Evolutionary conservation across 2,797 vertebrate species (phyloP).

Genomic region (Pipistrellus pygmaeus): DNA sequence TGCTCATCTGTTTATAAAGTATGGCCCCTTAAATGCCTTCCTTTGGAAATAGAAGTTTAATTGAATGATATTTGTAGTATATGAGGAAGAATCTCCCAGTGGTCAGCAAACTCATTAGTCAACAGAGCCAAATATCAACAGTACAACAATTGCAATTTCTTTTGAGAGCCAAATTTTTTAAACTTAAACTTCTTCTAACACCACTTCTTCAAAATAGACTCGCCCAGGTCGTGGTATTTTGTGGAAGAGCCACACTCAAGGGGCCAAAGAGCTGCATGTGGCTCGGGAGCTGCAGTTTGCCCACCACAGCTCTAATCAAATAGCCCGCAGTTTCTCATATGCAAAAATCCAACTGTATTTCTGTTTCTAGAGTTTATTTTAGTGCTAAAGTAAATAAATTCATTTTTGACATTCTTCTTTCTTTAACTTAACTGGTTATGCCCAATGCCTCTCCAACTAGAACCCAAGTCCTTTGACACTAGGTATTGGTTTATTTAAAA

Average conservation of each 20-base stretch:
- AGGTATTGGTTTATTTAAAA: background rate
- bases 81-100: conserved; percentile 63
- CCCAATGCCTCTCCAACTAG: background rate
- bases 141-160: too few relatives aligned
- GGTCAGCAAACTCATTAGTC: too few relatives aligned
- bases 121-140: too few relatives aligned
- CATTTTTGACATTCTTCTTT: background rate
- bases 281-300: too few relatives aligned
- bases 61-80: conserved; percentile 63
- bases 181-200: too few relatives aligned
- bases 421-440: background rate
- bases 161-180: too few relatives aligned
- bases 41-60: conserved; percentile 85
- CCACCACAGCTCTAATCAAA: conserved; percentile 47
- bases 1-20: conserved; percentile 85
- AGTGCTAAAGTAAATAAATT: background rate
- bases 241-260: too few relatives aligned
- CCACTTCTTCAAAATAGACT: too few relatives aligned
- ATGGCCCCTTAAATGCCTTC: conserved; percentile 75
- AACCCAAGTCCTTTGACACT: background rate
- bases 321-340: conserved; percentile 70
- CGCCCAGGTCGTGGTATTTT: too few relatives aligned
- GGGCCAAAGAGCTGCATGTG: too few relatives aligned
- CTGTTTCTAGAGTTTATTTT: conserved; percentile 52
- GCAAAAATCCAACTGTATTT: conserved; percentile 51